Evolutionary conservation across 2,113 vertebrate genomes (phyloP), one percentile per base, ranked within the genome.

Genomic region (Paracyprichromis sp.): DNA sequence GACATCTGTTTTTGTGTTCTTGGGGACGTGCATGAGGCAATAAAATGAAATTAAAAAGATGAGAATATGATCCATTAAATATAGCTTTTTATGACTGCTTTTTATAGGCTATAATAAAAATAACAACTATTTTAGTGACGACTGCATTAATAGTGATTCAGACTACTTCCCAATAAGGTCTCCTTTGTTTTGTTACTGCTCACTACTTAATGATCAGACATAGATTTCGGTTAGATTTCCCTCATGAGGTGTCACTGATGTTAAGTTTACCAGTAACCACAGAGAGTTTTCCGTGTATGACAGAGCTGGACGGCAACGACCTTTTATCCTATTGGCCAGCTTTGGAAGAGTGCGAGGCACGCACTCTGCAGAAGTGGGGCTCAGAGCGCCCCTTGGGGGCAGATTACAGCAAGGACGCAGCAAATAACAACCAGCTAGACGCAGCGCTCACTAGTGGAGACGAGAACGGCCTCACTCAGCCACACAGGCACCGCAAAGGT

Each of bases 291-390:
- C 7, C 84, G 81, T 92, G 83, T 93, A 83, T 8, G 38, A 84
- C 95, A 99, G 99, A 99, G 31, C 95, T 98, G 95, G 99, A 99
- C 61, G 99, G 99, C 88, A 99, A 99, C 8, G 98, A 99, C 94
- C 97, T 99, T 91, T 95, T 98, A 95, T 98, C 98, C 4, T 99
- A 98, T 91, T 99, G 99, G 99, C 99, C 98, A 1, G 98, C 97
- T 24, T 93, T 99, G 95, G 98, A 98, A 9, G 98, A 98, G 89
- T 97, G 97, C 0, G 98, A 99, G 82, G 97, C 97, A 7, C 96
- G 97, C 88, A 97, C 97, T 14, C 95, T 99, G 92, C 98, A 99
- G 96, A 99, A 99, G 87, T 99, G 99, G 98, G 98, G 99, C 90
- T 99, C 99, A 0, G 99, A 99, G 91, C 95, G 99, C 91, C 98